Evolutionary conservation across 2,113 vertebrate genomes (phyloP), one percentile per base, ranked within the genome.

Genomic region (Planiliza haematocheilus): DNA sequence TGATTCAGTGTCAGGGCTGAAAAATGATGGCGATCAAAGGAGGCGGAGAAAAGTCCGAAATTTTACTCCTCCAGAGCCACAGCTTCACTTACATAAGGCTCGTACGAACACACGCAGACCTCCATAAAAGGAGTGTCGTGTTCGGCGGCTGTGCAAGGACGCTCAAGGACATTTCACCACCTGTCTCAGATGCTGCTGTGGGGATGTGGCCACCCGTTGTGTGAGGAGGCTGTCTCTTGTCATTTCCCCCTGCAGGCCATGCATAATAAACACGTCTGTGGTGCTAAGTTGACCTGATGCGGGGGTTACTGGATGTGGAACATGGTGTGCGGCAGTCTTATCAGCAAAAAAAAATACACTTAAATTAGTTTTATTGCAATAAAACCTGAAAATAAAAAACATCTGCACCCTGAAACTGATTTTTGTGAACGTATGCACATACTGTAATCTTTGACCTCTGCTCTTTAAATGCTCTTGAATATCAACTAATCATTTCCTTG

Each of bases 261-360:
- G 87, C 89, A 86, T 89, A 88, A 87, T 89, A 82, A 89, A 89
- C 79, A 75, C 13, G 77, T 79, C 77, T 86, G 85, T 68, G 77
- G 79, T 74, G 66, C 84, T 34, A 80, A 55, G 39, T 24, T 84
- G 89, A 87, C 91, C 91, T 82, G 48, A 86, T 74, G 45, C 65
- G 10, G 36, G 64, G 77, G 76, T 86, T 68, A 81, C 78, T 59
- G 65, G 73, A 84, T 68, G 75, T 50, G 73, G 52, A 68, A 74
- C 82, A 24, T 2, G 1, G 37, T 52, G 39, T 56, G 66, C 16
- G 4, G 42, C 45, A 24, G 66, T 65, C 53, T 65, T 50, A 39
- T 58, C 74, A 30, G 24, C 46, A 45, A n/a, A 24, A 37, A 70
- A 4, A 67, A 48, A 41, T 39, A 62, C 39, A 10, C 58, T 59